Conservation (phyloP, 2,797 vertebrate species). For the Etheostoma nigrum region DNA sequence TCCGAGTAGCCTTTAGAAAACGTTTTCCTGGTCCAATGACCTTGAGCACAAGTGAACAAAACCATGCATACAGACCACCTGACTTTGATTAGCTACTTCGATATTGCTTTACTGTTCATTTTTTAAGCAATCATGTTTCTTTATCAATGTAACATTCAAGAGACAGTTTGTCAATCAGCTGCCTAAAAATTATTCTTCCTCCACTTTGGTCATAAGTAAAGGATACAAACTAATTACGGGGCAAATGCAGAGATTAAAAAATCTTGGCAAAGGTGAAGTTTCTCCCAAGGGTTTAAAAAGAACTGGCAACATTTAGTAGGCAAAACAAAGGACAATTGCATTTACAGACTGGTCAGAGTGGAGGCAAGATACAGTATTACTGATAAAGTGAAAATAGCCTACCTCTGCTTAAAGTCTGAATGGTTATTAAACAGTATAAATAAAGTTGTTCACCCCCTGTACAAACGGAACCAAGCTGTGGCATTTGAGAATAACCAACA, state of each 20-base stretch:
- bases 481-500: neutral
- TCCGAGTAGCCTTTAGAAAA: no score
- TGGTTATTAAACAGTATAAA: neutral
- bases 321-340: neutral
- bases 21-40: no score
- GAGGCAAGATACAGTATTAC: neutral
- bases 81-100: neutral
- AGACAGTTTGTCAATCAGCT: neutral
- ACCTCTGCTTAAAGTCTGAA: neutral
- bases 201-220: neutral
- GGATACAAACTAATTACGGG: neutral
- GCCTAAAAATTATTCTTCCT: neutral
- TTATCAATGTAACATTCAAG: neutral
- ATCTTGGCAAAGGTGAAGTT: neutral
- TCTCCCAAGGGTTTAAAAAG: neutral
- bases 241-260: neutral
- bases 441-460: neutral
- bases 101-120: neutral
- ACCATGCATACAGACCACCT: neutral
- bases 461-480: neutral
- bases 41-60: neutral
- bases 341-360: neutral
- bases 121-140: neutral
- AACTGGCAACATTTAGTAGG: neutral
- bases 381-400: neutral